These are phyloP conservation scores for Cephus sareptanus DNA, from an alignment of 2,888 invertebrate species.

Conservation along the genomic window DNA sequence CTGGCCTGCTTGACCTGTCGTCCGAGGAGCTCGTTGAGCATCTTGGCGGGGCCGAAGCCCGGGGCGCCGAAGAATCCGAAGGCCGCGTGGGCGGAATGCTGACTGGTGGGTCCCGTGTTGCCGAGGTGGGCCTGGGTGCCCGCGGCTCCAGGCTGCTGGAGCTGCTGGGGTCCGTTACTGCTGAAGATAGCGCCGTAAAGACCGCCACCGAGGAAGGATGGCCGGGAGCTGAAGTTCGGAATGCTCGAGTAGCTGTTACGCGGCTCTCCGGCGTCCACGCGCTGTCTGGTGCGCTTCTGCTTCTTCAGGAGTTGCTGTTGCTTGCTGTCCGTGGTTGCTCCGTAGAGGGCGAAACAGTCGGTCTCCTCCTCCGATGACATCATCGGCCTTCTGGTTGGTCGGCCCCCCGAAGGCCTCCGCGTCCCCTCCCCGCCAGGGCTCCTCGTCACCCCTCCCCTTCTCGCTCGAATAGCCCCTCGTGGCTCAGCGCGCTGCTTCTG, in stretches of 20 bases:
- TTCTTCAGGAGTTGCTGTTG: constrained; percentile 83
- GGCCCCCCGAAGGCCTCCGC: constrained; percentile 85
- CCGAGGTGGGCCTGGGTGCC: constrained; percentile 52
- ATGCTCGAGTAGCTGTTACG: constrained; percentile 91
- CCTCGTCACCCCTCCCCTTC: constrained; percentile 72
- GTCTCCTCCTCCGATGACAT: constrained; percentile 98
- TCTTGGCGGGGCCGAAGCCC: constrained; percentile 89
- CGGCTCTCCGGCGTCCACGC: constrained; percentile 96
- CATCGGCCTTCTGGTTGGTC: constrained; percentile 80
- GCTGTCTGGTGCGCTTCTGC: constrained; percentile 93
- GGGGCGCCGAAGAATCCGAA: constrained; percentile 85
- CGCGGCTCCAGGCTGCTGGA: constrained; percentile 45
- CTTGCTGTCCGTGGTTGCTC: constrained; percentile 74
- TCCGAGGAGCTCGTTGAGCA: constrained; percentile 90
- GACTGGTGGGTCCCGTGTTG: constrained; percentile 66
- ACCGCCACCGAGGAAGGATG: constrained; percentile 87
- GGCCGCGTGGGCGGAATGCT: constrained; percentile 70
- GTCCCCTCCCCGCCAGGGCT: constrained; percentile 73
- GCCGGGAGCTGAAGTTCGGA: constrained; percentile 80
- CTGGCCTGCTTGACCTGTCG: constrained; percentile 81
- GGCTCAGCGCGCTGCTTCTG: constrained; percentile 70
- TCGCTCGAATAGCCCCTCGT: constrained; percentile 76
- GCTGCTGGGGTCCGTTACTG: constrained; percentile 69
- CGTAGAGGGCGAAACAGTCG: constrained; percentile 93
- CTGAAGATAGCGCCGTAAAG: constrained; percentile 89